These are phyloP conservation scores for Drosophila demipolita DNA, from an alignment of 2,888 invertebrate genomes.

Conservation along the genomic window DNA sequence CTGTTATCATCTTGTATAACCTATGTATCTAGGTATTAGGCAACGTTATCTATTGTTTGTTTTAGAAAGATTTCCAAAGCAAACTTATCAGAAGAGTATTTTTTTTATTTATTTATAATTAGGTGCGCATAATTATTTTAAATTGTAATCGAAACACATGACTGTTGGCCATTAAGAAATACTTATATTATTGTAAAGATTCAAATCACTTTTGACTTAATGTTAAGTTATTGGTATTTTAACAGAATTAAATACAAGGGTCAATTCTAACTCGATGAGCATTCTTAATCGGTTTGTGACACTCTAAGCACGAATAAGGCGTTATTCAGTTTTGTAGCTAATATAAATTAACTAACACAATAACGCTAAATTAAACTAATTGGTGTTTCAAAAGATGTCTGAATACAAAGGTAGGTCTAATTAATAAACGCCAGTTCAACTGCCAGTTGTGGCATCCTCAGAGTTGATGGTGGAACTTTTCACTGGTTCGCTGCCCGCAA, in stretches of 20 bases:
- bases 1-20: too few species aligned
- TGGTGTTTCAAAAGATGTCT: constrained; percentile 22
- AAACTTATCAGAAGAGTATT: too few species aligned
- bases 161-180: constrained; percentile 52
- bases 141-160: constrained; percentile 19
- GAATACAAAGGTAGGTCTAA: constrained; percentile 24
- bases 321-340: constrained; percentile 46
- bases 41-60: too few species aligned
- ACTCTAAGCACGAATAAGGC: constrained; percentile 33
- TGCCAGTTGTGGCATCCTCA: constrained; percentile 57
- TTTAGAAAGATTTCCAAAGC: too few species aligned
- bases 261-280: constrained; percentile 63
- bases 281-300: constrained; percentile 55
- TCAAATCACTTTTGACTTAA: constrained; percentile 70
- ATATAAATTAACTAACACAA: constrained; percentile 56
- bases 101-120: neutral
- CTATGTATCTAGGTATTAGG: too few species aligned
- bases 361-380: constrained; percentile 45
- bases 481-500: constrained; percentile 55
- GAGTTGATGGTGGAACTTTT: constrained; percentile 63
- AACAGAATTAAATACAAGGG: constrained; percentile 43
- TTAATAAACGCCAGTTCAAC: constrained; percentile 53
- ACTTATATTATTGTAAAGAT: constrained; percentile 64
- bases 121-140: neutral
- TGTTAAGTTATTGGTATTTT: constrained; percentile 51